Evolutionary conservation across 2,888 invertebrate genomes (phyloP).

Genomic region (Altica lythri): DNA sequence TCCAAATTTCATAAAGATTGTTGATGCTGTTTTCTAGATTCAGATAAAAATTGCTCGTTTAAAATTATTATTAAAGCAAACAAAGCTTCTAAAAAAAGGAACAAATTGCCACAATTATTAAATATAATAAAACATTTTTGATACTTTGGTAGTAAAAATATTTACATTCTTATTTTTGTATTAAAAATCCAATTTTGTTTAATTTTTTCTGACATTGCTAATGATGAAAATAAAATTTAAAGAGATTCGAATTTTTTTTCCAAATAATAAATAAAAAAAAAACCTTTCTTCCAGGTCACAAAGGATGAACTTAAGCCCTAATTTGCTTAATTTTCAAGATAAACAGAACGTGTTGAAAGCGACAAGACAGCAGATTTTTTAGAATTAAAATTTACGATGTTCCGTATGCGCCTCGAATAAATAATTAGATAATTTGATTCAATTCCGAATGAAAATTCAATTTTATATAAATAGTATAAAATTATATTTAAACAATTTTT

Average conservation of each 20-base stretch:
- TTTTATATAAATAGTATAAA: too few species aligned
- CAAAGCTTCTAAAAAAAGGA: too few species aligned
- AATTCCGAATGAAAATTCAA: not conserved
- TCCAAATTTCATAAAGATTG: too few species aligned
- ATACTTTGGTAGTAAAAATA: not conserved
- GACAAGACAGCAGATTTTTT: constrained; percentile 18
- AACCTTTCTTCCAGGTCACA: constrained; percentile 16
- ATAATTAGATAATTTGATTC: constrained; percentile 13
- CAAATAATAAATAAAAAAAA: constrained; percentile 16
- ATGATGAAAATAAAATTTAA: constrained; percentile 16
- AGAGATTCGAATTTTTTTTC: constrained; percentile 5
- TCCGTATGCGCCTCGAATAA: constrained; percentile 15
- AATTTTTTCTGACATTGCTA: not conserved
- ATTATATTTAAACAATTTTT: too few species aligned
- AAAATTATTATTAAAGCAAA: too few species aligned
- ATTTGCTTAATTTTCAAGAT: constrained; percentile 21
- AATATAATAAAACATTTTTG: too few species aligned
- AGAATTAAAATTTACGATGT: constrained; percentile 14
- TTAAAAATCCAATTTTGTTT: not conserved
- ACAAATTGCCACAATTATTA: too few species aligned
- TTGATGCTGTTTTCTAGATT: too few species aligned
- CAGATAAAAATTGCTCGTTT: too few species aligned
- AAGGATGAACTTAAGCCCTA: constrained; percentile 15
- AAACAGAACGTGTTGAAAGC: constrained; percentile 20
- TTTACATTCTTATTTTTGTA: too few species aligned